Conservation (phyloP, 1,140 invertebrate genomes). For the Glomeris maerens region DNA sequence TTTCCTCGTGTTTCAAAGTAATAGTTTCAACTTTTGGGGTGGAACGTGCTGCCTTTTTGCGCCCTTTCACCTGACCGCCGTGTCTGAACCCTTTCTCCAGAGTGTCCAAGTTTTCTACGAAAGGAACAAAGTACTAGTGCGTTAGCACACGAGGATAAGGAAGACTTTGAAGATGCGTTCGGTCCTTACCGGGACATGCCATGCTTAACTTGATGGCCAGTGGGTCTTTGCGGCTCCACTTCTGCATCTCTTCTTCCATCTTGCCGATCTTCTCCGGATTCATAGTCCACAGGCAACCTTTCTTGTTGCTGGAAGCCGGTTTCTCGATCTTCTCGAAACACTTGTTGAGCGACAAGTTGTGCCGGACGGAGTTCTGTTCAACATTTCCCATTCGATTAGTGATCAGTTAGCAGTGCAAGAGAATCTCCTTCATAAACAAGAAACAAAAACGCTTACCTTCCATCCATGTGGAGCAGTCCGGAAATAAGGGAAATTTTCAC, state of each 20-base stretch:
- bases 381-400: conserved; percentile 5
- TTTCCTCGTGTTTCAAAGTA: too few relatives aligned
- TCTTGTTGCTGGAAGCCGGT: conserved; percentile 38
- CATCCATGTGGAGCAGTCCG: conserved; percentile 92
- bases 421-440: not conserved
- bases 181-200: conserved; percentile 67
- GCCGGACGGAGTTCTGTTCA: conserved; percentile 70
- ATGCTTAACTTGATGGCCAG: conserved; percentile 58
- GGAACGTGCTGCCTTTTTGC: too few relatives aligned
- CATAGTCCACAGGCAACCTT: conserved; percentile 86
- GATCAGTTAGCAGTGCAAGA: not conserved
- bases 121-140: too few relatives aligned
- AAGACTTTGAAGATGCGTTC: too few relatives aligned
- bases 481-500: conserved; percentile 94
- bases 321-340: conserved; percentile 97
- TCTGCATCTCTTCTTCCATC: conserved; percentile 94
- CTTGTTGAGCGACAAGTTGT: conserved; percentile 91
- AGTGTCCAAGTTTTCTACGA: too few relatives aligned
- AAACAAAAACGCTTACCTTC: conserved; percentile 45
- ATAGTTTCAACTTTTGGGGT: too few relatives aligned
- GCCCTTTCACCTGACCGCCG: too few relatives aligned
- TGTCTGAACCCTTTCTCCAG: too few relatives aligned
- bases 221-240: conserved; percentile 89
- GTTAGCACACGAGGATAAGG: too few relatives aligned
- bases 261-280: conserved; percentile 85